Base-by-base conservation (phyloP, 2,888 invertebrate genomes). In the Sphaerophoria taeniata region DNA sequence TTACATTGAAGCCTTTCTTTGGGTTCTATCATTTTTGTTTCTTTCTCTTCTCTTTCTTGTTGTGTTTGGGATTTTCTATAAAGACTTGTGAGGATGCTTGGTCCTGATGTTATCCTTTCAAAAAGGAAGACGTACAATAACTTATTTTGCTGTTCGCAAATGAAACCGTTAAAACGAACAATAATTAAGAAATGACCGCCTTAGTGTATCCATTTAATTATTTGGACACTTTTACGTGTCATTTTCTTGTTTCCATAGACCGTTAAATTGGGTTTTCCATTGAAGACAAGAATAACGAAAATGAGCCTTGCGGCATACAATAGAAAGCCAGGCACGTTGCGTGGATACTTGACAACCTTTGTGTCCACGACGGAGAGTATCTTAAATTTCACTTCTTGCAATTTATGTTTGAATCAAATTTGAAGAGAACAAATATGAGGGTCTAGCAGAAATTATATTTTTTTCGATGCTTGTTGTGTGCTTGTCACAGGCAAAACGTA, bases 151-250 rank as follows among this genome's bases (percentile, higher is more conserved):
- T 73, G 24, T 51, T 72, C 77, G 33, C 63, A 82, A 73, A 65
- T 56, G 67, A 16, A 69, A 79, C 65, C 74, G 55, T 53, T 67
- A 56, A 79, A 82, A 74, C 47, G 71, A 60, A 60, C 71, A 84
- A 79, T 79, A 84, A 84, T 79, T 84, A 84, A 84, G 79, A 74
- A 79, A 84, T 84, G 75, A 75, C 83, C 79, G 74, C 75, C 67
- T 75, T 79, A 75, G 79, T 75, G 83, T 70, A 65, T 71, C 74
- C 73, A 65, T 83, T 74, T 74, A 83, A 79, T 84, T 84, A 84
- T 75, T 84, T 84, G 74, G 71, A 79, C 67, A 79, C 58, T 79
- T 84, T 60, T 79, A 75, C 79, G 79, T 79, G 83, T 65, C 65
- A 60, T 84, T 75, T 67, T 65, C 65, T 53, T 76, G 58, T 65